These are phyloP conservation scores for Girardia tigrina DNA, from an alignment of 2,888 invertebrate species.

Conservation along the genomic window DNA sequence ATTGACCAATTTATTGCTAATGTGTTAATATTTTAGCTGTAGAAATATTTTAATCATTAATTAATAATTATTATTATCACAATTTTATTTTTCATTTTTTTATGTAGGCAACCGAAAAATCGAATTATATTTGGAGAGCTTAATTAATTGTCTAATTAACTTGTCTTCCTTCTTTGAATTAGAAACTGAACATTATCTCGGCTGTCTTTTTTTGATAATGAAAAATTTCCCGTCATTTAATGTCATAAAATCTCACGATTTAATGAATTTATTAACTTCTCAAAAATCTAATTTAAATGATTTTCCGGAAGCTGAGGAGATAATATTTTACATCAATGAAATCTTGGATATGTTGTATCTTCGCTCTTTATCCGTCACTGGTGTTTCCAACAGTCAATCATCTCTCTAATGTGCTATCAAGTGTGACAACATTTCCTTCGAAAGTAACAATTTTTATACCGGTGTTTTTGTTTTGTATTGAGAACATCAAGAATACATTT, in stretches of 20 bases:
- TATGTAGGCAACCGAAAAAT: background rate
- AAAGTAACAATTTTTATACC: too few species aligned
- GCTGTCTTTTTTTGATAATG: background rate
- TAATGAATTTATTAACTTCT: background rate
- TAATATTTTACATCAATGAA: background rate
- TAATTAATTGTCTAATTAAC: background rate
- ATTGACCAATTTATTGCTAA: too few species aligned
- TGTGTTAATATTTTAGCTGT: too few species aligned
- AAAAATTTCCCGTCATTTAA: background rate
- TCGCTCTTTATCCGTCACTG: background rate
- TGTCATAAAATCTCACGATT: background rate
- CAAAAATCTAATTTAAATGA: background rate
- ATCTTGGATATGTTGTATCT: background rate
- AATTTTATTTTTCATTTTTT: too few species aligned
- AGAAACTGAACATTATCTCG: constrained; percentile 8
- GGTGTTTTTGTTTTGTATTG: too few species aligned
- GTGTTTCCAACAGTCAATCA: too few species aligned
- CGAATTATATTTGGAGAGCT: background rate
- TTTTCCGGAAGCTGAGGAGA: background rate
- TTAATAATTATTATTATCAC: too few species aligned
- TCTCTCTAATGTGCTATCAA: too few species aligned
- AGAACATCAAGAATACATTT: too few species aligned
- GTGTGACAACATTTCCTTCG: too few species aligned
- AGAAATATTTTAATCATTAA: too few species aligned
- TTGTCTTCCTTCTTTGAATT: background rate